Base-by-base conservation (phyloP, 92 coral and sea anemone genomes). In the Parazoanthus atlanticus region DNA sequence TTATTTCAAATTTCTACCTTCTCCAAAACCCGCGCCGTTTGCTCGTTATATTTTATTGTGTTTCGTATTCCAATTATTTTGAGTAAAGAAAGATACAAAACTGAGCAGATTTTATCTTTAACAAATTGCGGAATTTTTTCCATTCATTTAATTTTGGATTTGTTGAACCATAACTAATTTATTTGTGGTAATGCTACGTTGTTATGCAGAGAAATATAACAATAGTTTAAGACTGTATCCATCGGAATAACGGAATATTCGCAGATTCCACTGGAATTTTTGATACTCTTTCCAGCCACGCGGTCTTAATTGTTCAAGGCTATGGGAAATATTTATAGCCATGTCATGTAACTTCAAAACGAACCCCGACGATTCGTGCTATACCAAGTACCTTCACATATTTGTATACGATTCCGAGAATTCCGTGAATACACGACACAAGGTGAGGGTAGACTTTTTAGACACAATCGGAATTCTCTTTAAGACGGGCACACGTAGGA, bases 351-450 rank as follows among this genome's bases (percentile, higher is more conserved):
- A 73, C 77, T 32, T 30, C 43, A 34, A 75, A 19, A 75, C 52
- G 31, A 73, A 73, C 77, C 43, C 17, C 23, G 77, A 73, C 38
- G 43, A 73, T 29, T 73, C 36, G 43, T 73, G 23, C 12, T 38
- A 36, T 8, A 75, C 30, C 40, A 75, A 41, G 43, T 75, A 75
- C 43, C 79, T 75, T 75, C 79, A 75, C 52, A 29, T 75, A 10
- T 38, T 75, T 75, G 79, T 75, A 34, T 75, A 23, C 19, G n/a
- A 33, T 34, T 75, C 28, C 29, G 79, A 75, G 16, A 8, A 34
- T n/a, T 36, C 52, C 16, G 49, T 38, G 49, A 75, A 41, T 12
- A 75, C 79, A 75, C 46, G 43, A 36, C 79, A 21, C 13, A 41
- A 38, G 79, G 52, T 75, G 43, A 75, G 10, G 79, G n/a, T 75